Conservation (phyloP, 92 coral and sea anemone species). For the Porites rus region DNA sequence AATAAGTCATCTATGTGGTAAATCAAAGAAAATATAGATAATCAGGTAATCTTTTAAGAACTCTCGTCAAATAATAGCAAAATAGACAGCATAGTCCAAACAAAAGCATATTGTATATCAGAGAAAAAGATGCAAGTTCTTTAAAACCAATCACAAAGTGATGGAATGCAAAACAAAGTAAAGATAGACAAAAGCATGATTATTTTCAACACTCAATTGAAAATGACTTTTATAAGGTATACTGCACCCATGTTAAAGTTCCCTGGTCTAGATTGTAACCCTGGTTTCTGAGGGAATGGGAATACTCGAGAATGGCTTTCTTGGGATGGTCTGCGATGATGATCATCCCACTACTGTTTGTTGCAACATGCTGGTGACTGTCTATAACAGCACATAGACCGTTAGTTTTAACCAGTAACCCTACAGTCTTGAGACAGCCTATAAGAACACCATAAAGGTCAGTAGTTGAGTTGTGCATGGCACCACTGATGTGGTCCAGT, state of each 20-base stretch:
- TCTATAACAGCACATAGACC: conserved; percentile 42
- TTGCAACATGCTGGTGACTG: conserved; percentile 29
- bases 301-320: conserved; percentile 14
- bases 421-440: conserved; percentile 3
- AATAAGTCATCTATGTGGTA: no score
- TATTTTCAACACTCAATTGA: background rate
- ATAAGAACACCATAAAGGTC: conserved; percentile 47
- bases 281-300: background rate
- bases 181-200: no score
- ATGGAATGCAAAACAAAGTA: background rate
- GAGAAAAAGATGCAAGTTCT: background rate
- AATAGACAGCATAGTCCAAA: no score
- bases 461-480: background rate
- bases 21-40: no score
- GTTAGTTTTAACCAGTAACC: conserved; percentile 34
- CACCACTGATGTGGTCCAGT: conserved; percentile 17
- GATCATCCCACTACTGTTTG: conserved; percentile 34
- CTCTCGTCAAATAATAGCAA: no score
- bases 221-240: conserved; percentile 2
- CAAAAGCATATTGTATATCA: no score
- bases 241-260: conserved; percentile 17
- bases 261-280: conserved; percentile 8
- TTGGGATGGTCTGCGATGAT: conserved; percentile 21
- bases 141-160: background rate
- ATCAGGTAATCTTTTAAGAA: no score